Evolutionary conservation across 2,888 invertebrate genomes (phyloP), one percentile per base, ranked within the genome.

Genomic region (Xestia c-nigrum): DNA sequence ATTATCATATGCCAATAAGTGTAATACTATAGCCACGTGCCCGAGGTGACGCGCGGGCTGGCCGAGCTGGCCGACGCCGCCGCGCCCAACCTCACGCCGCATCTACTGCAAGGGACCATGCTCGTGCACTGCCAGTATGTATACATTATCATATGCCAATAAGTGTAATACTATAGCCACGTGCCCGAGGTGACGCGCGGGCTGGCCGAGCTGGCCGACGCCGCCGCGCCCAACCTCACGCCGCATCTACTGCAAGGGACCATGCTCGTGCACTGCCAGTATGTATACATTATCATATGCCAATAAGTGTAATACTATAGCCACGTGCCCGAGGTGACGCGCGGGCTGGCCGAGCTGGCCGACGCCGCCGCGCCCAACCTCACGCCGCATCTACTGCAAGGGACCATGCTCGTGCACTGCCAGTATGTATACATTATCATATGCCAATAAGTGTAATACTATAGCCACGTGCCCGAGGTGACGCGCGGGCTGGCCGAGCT

Each of bases 101-200:
- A 38, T 21, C 75, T 16, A 21, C 86, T 46, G 0, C 72, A 31
- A 5, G 82, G 78, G 16, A 98, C 99, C 63, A 97, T 99, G 91
- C 97, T 98, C 67, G 98, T 99, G 80, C 99, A 99, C 95, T 98
- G 98, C 97, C 98, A 98, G 98, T 98, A 43, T 5, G 72, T 81
- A 76, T 12, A 12, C 12, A 6, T 14, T 57, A 24, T 21, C 21
- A 50, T 50, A 19, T 50, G 47, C 46, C 14, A 46, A 46, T 31
- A 31, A n/a, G n/a, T n/a, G n/a, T n/a, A n/a, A n/a, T n/a, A n/a
- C n/a, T n/a, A n/a, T n/a, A n/a, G 98, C 66, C 98, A 98, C 97
- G 98, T 99, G 93, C 98, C 99, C 84, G 98, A 99, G 95, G 98
- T 98, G 72, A 98, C 98, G 79, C 97, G 98, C 85, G 98, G 98